Base-by-base conservation (phyloP, 2,888 invertebrate species). In the Amphimallon solstitiale region DNA sequence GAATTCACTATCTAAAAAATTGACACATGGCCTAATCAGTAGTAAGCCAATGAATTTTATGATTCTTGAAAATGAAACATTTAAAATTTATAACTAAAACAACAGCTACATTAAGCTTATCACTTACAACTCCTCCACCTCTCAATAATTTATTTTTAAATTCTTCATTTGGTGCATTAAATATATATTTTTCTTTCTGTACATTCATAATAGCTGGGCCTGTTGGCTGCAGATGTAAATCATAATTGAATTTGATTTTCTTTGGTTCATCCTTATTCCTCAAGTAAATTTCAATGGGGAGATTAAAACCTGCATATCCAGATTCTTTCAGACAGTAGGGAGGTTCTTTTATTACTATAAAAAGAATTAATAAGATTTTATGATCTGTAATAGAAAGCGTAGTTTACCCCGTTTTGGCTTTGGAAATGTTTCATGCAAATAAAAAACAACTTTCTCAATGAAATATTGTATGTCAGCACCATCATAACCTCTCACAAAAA, bases 231-330 rank as follows among this genome's bases (percentile, higher is more conserved):
- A 98, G 84, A 76, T 89, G 88, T 71, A 98, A 86, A 82, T 97
- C 96, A 85, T 98, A 98, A 61, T 87, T 85, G 80, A 92, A 92
- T 74, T 87, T 86, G 76, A 94, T 90, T 77, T 91, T 94, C 80
- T 93, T 94, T 7, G 95, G 95, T 78, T 95, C 95, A 81, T 94
- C 94, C 80, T 92, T 92, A 81, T 93, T 96, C 74, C 90, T 92
- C 72, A 95, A 86, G 81, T 93, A 91, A 72, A 98, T 91, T 78
- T 97, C 95, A 76, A 98, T 95, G 0, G 93, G 92, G 67, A 98
- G 85, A 51, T 88, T 86, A 81, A 98, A 98, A 34, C 97, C 95
- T 67, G 96, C 97, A 86, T 98, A 98, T 4, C 98, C 97, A n/a
- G 94, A 93, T 81, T 97, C 97, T 75, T 92, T 91, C 29, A 98